These are phyloP conservation scores for Platichthys flesus DNA, from an alignment of 2,113 vertebrate genomes.

Conservation along the genomic window DNA sequence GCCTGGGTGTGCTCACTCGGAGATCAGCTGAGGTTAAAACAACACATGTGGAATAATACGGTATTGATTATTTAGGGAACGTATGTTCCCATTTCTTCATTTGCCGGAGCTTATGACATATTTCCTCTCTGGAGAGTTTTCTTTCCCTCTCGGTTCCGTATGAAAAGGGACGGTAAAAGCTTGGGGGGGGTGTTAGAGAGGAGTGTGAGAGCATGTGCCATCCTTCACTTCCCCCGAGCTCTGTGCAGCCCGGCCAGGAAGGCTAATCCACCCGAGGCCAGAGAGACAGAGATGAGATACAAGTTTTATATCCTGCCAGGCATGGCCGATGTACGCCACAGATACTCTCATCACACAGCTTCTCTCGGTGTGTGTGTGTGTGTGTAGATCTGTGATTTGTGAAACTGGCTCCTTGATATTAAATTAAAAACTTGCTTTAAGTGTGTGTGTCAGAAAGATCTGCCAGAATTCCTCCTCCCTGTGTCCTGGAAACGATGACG, in stretches of 20 bases:
- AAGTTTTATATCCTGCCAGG: conserved; percentile 40
- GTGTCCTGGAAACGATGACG: too few relatives aligned
- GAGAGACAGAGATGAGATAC: conserved; percentile 42
- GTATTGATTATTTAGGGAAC: conserved; percentile 60
- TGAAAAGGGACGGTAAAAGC: conserved; percentile 12
- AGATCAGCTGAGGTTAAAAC: conserved; percentile 52
- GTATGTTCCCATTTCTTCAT: conserved; percentile 32
- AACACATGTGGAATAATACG: conserved; percentile 49
- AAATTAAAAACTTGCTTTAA: conserved; percentile 9
- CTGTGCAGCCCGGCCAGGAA: conserved; percentile 15
- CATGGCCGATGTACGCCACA: conserved; percentile 37
- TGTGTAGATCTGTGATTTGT: not conserved
- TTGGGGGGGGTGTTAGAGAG: conserved; percentile 29
- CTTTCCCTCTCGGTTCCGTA: conserved; percentile 11
- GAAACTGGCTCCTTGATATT: not conserved
- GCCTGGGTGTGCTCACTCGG: not conserved
- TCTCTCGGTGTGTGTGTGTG: not conserved
- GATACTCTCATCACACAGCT: conserved; percentile 40
- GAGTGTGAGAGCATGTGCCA: conserved; percentile 38
- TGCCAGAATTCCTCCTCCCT: too few relatives aligned
- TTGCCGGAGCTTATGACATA: conserved; percentile 36
- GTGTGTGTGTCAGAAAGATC: not conserved
- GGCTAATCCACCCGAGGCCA: conserved; percentile 55
- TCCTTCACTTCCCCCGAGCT: conserved; percentile 41
- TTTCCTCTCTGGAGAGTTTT: conserved; percentile 48